Evolutionary conservation across 2,113 vertebrate genomes (phyloP), one percentile per base, ranked within the genome.

Genomic region (Corythaeola cristata): DNA sequence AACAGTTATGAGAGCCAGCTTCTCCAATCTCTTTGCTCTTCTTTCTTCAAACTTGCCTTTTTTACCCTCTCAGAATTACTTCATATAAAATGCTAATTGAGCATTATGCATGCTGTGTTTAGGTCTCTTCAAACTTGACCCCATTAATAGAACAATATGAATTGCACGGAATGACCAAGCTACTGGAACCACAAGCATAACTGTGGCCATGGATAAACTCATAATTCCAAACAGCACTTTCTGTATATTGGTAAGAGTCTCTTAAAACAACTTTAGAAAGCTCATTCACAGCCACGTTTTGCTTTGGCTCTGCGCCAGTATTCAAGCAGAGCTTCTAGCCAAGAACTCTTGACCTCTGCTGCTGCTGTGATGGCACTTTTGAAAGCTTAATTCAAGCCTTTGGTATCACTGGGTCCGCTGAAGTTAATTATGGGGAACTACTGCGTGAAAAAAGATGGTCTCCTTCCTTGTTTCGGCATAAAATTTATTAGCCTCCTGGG

Each of bases 361-460:
- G 45, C 66, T 79, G 78, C 72, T 94, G 76, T 30, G 53, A 33
- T 76, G 75, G 84, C 68, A 66, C 58, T 59, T 97, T 59, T 55
- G 84, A 95, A 94, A 96, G 76, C 88, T 90, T 27, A 94, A 90
- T 75, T 87, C 76, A 91, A 92, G 53, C 45, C 71, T 67, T 78
- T 24, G 4, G 77, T 93, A 76, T 76, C 73, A 49, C 35, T 80
- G 49, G 53, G 63, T 85, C 27, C 47, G 33, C 35, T 72, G 66
- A 94, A 95, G 88, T 95, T 95, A 97, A 96, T 90, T 95, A 90
- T 50, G 90, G 52, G 60, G 24, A 93, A 45, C 49, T 87, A 22
- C 78, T 73, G 17, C 82, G 59, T 90, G 58, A 52, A 60, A 76
- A 81, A 82, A 84, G 12, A 19, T 15, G 50, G 35, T 76, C 58